Evolutionary conservation across 2,888 invertebrate species (phyloP), one percentile per base, ranked within the genome.

Genomic region (Eugnorisma glareosa): DNA sequence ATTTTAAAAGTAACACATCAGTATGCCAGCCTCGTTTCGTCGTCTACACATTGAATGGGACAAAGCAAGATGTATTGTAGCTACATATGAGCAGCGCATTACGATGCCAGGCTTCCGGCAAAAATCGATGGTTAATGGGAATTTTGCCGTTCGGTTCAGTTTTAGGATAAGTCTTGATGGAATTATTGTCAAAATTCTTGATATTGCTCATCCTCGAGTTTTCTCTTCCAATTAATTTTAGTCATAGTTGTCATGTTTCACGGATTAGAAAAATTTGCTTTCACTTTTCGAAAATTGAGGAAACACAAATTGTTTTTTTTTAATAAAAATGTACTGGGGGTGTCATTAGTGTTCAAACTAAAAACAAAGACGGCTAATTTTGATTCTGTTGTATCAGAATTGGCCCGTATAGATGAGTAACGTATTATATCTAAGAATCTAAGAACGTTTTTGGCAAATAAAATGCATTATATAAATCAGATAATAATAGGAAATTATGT

Each of bases 1-100:
- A 96, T 95, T 95, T 95, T 93, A 94, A 95, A 94, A 94, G 93
- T 93, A 94, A 92, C 93, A 91, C 94, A 96, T 96, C 95, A 96
- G 96, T 96, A 96, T 96, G 95, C 96, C 87, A 92, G 89, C 90
- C 90, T 86, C 93, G 95, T 94, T 91, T 91, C 93, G 90, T 89
- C 93, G 92, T 93, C 93, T 94, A 91, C 91, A 91, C 93, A 90
- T 91, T 92, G 93, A 94, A 93, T 92, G 93, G 94, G 94, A 94
- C 95, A 95, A 95, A 95, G 94, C 93, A 94, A 95, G 95, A 95
- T 94, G 93, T 95, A 96, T 95, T 91, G 93, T 91, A 91, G 90
- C 90, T 92, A 90, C 93, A 93, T 91, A 91, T 92, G 92, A 90
- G 87, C 83, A 83, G 85, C 87, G 67, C 85, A 87, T 89, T 89